Base-by-base conservation (phyloP, 2,888 invertebrate genomes). In the Sminthurides aquaticus region DNA sequence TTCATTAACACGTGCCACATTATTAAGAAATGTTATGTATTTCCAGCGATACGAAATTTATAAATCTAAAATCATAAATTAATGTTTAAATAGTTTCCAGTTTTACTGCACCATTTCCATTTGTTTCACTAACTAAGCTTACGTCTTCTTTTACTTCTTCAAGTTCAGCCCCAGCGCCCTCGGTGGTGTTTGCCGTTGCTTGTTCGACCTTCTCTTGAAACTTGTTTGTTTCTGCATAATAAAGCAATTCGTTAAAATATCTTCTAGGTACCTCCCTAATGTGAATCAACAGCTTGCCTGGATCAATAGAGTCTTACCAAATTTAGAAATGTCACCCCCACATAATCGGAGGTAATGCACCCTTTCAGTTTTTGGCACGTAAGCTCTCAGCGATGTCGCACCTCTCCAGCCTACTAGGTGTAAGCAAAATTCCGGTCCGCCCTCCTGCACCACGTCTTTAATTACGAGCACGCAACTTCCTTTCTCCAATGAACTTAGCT, bases 341-440 rank as follows among this genome's bases (percentile, higher is more conserved):
- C 93, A 82, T 54, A 97, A 81, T 11, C 95, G 80, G 57, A 97
- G 80, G 75, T 90, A 90, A 79, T 97, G 97, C 24, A 92, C 84
- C 0, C 92, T 86, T 77, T 92, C 93, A 64, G 87, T 85, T 28
- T 86, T 83, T 26, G 91, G 87, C 34, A 95, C 89, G 80, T 96
- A 97, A 0, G 92, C 92, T 20, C 94, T 83, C 24, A 95, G 81
- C 0, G 93, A 91, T 67, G 86, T 85, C 15, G 87, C 89, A 2
- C 96, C 96, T 68, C 91, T 86, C 96, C 97, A 97, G 0, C 95
- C 96, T 57, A 91, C 91, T 67, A 92, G 80, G 48, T 85, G 84
- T 58, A 93, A 80, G 43, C 78, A 78, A 48, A 82, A 77, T 20
- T 65, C 43, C 11, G 79, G 77, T 2, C 75, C 70, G 54, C 70